Base-by-base conservation (phyloP, 92 coral and sea anemone species). In the Phenganax stokvisi region DNA sequence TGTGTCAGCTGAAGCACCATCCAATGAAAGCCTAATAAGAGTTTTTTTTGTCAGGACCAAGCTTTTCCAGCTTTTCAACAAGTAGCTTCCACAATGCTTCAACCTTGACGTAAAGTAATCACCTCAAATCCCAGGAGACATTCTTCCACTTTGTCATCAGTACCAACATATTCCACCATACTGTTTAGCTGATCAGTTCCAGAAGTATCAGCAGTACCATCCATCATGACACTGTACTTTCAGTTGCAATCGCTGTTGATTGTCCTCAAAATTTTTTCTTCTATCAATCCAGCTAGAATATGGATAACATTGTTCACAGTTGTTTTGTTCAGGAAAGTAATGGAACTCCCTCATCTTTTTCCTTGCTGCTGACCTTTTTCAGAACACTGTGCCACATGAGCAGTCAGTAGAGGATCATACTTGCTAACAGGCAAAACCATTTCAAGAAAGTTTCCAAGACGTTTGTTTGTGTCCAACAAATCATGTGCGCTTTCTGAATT, bases 391-490 rank as follows among this genome's bases (percentile, higher is more conserved):
- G 12, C 63, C 15, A 57, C 63, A 57, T 57, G 63, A 11, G 8
- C 8, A 57, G 2, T 57, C 17, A 57, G 63, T 57, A 65, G 71
- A 17, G 71, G 71, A 44, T 65, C 71, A 65, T 65, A 65, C 71
- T 65, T 65, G 71, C 71, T 65, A 65, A 65, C 71, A 65, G 15
- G 27, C 71, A 65, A 20, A 65, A 65, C 27, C 71, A 65, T 65
- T 65, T 65, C 71, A 65, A 65, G 71, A 65, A 65, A 65, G 71
- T 65, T 65, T 65, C 71, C 71, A 65, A 1, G 71, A 65, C 71
- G 71, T 17, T 65, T 65, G 71, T 65, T 65, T 65, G 71, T 65
- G 71, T 65, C 71, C 71, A 65, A 65, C 71, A 65, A 65, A 15
- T 65, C 71, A 17, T 28, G 7, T 44, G 27, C 27, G 31, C 31